These are phyloP conservation scores for Scolopax bukidnonensis DNA, from an alignment of 2,797 vertebrate genomes.

Conservation along the genomic window DNA sequence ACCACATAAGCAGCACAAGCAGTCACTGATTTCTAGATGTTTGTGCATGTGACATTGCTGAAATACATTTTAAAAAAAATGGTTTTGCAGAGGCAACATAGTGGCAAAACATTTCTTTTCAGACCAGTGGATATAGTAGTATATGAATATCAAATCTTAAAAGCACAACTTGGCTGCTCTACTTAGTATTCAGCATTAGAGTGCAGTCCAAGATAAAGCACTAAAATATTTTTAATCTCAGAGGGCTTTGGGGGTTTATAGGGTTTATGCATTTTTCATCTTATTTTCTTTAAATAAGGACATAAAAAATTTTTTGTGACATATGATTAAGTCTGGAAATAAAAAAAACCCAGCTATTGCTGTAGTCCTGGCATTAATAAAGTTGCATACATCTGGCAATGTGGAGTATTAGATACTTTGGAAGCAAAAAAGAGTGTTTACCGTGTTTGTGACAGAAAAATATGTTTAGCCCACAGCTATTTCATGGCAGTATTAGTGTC, in stretches of 20 bases:
- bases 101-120: not conserved
- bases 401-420: not conserved
- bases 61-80: not conserved
- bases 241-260: not conserved
- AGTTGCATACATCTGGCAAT: not conserved
- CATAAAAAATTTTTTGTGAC: not conserved
- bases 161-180: not conserved
- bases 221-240: not conserved
- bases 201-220: not conserved
- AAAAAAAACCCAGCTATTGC: not conserved
- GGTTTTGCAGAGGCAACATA: not conserved
- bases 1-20: not conserved
- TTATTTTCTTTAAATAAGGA: not conserved
- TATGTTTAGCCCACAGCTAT: conserved; percentile 4
- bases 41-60: not conserved
- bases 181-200: not conserved
- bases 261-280: not conserved
- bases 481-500: not conserved
- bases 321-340: not conserved
- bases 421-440: not conserved
- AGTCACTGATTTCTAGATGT: not conserved
- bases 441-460: not conserved
- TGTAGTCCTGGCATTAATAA: not conserved
- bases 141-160: not conserved
- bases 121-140: not conserved